Base-by-base conservation (phyloP, 1,140 invertebrate genomes). In the Palaemon carinicauda region DNA sequence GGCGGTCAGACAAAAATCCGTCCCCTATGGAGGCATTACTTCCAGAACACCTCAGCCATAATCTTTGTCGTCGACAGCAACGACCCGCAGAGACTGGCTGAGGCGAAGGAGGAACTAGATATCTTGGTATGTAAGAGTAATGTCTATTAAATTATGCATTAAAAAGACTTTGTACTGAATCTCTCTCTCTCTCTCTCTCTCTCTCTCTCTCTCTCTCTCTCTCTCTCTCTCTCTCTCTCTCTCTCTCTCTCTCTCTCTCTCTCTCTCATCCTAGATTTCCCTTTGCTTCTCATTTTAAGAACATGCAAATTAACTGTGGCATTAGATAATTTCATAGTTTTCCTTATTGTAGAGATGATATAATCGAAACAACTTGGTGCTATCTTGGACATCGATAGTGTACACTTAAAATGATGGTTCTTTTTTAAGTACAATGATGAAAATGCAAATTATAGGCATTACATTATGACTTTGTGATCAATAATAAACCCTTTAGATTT, bases 21-120 rank as follows among this genome's bases (percentile, higher is more conserved):
- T 31, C 90, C 91, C 0, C 89, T 93, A 10, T 94, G 94, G 94
- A 91, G 93, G 90, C 93, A 94, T 90, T 94, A 94, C 90, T 95
- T 94, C 90, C 93, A 93, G 88, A 94, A 94, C 90, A 94, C 94
- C 89, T 93, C 94, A 91, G 90, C 90, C 14, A 65, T 91, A 19
- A 89, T 91, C 5, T 91, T 90, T 78, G 91, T 91, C 0, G 86
- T 91, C 1, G 91, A 91, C 79, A 79, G 86, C 50, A 89, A 75
- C 33, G 90, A 90, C 80, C 65, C 77, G 14, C 87, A 89, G 74
- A 33, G 91, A 53, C 54, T 91, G 19, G 24, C 71, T 10, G 91
- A 91, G 89, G 89, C 90, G 1, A 88, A 83, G 24, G 90, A 89
- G 24, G 91, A 91, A 60, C 82, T 91, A 4, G 77, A 78, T 12